Conservation (phyloP, 2,113 vertebrate genomes). For the Phasianus colchicus region DNA sequence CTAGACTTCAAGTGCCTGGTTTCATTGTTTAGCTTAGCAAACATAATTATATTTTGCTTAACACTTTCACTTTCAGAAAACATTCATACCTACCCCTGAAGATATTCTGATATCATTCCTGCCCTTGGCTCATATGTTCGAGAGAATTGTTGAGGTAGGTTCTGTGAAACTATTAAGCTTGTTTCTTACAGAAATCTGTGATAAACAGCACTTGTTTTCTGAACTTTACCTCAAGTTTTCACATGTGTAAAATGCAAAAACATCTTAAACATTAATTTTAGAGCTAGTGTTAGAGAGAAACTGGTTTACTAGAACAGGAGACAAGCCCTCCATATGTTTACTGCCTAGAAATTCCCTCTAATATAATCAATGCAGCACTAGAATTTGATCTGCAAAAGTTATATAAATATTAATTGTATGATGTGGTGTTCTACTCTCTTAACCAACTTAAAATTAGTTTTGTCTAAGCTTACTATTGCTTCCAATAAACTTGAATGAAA, state of each 20-base stretch:
- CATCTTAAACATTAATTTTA: neutral
- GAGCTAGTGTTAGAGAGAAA: neutral
- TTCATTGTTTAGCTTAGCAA: neutral
- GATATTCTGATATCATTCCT: conserved; percentile 94
- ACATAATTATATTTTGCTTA: neutral
- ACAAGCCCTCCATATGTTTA: neutral
- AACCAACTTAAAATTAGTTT: neutral
- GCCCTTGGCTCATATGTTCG: conserved; percentile 98
- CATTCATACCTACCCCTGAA: conserved; percentile 71
- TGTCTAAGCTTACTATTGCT: neutral
- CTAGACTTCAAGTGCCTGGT: neutral
- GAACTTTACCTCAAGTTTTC: too few species aligned
- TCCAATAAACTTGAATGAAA: neutral
- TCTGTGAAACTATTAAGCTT: neutral
- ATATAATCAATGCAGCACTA: neutral
- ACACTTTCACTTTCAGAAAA: conserved; percentile 82
- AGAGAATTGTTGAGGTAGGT: conserved; percentile 92
- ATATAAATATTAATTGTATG: neutral
- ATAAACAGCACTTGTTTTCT: conserved; percentile 75
- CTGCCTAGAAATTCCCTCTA: neutral
- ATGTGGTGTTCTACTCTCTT: neutral
- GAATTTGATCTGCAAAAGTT: neutral
- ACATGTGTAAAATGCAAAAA: neutral
- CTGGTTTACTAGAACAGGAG: neutral
- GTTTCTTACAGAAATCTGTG: conserved; percentile 73